Percentiles rank a stretch among this genome's conserved stretches.
These are phyloP conservation scores for Strix aluco DNA, from an alignment of 2,113 vertebrate genomes.

Conservation along the genomic window DNA sequence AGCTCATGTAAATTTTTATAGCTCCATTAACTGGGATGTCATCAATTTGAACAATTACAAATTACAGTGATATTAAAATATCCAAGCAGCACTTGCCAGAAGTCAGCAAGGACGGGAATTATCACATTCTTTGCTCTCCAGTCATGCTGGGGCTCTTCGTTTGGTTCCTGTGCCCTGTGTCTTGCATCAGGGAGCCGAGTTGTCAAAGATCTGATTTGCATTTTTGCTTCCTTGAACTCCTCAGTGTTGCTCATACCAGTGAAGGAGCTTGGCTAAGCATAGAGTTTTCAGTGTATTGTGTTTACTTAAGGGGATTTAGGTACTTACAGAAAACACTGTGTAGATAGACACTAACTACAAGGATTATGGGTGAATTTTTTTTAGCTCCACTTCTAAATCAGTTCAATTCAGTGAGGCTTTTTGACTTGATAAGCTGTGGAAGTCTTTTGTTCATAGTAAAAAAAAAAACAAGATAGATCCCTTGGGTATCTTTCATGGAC, in stretches of 20 bases:
- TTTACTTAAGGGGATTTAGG: slow-evolving; percentile 18
- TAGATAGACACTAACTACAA: neutral
- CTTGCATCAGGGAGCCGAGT: neutral
- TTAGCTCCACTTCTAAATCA: neutral
- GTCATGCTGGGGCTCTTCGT: neutral
- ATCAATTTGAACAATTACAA: slow-evolving; percentile 22
- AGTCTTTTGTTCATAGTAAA: neutral
- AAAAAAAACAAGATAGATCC: neutral
- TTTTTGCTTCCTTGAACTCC: slow-evolving; percentile 3
- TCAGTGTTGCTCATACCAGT: neutral
- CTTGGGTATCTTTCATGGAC: neutral
- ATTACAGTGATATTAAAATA: neutral
- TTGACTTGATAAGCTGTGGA: neutral
- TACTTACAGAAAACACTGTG: neutral
- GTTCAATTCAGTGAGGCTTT: neutral
- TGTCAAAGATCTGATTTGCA: neutral
- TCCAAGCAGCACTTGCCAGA: neutral
- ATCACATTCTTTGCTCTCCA: neutral
- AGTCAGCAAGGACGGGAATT: neutral
- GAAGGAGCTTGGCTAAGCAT: neutral
- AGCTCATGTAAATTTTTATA: neutral
- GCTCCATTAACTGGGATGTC: neutral
- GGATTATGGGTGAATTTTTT: neutral
- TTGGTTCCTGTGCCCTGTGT: neutral
- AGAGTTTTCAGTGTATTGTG: neutral